Base-by-base conservation (phyloP, 1,140 invertebrate genomes). In the Eurosta solidaginis region DNA sequence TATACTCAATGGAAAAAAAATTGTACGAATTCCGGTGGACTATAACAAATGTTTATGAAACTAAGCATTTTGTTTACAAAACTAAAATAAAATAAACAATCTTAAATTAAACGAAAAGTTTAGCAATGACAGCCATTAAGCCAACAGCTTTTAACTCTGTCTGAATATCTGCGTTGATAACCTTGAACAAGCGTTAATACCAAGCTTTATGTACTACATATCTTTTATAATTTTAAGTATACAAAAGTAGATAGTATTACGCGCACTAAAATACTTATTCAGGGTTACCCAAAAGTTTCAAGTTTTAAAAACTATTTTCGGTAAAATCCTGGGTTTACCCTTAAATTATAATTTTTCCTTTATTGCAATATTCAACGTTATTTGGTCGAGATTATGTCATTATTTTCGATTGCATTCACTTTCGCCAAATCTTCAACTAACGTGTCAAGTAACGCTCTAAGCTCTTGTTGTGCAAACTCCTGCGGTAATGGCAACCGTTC, bases 401-500 rank as follows among this genome's bases (percentile, higher is more conserved):
- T 47, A 20, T 47, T 44, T 7, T 78, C 54, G 77, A 29, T 74
- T 29, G 73, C 20, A 49, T 68, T 77, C 14, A 54, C 40, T 49
- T 77, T 59, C 25, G 68, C 68, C 14, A 86, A 81, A 27, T 87
- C 83, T 1, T 80, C 79, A 17, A 87, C 79, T 17, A 85, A 63
- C 25, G 85, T 81, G 42, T 86, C 83, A 17, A 87, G 79, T 25
- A 84, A 79, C n/a, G 80, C 76, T 79, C 80, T 54, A 77, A 85
- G 80, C 82, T 84, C 85, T 82, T 82, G 85, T 77, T 82, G 81
- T 74, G 82, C 81, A 82, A 81, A 89, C 82, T 84, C 89, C 81
- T 82, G 85, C 29, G 89, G 79, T 84, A 90, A 78, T 78, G 86
- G 87, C 25, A 88, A 49, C 7, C 82, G 82, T 49, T 86, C 85